Evolutionary conservation across 2,888 invertebrate species (phyloP).

Genomic region (Cyclophora albipunctata): DNA sequence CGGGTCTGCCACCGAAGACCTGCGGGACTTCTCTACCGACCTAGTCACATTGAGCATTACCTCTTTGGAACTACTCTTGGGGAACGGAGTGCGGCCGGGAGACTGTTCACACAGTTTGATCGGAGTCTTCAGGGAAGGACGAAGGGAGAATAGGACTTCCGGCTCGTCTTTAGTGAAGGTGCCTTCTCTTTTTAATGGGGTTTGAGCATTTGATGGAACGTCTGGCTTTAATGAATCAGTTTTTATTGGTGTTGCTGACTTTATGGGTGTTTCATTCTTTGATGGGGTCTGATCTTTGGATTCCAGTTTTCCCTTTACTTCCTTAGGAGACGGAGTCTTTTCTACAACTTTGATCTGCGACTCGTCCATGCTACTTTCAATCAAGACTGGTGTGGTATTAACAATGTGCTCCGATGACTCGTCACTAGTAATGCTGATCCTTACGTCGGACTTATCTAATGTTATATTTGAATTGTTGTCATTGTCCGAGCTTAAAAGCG

Average conservation of each 20-base stretch:
- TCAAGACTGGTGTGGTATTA: conserved; percentile 48
- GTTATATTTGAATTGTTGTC: conserved; percentile 23
- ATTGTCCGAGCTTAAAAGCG: conserved; percentile 42
- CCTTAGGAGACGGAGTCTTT: conserved; percentile 5
- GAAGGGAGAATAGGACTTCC: conserved; percentile 13
- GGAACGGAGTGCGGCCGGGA: conserved; percentile 58
- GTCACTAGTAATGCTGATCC: conserved; percentile 56
- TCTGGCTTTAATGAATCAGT: neutral
- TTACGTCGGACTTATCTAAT: conserved; percentile 35
- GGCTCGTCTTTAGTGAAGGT: conserved; percentile 59
- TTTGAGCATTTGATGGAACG: conserved; percentile 9
- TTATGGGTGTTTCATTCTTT: neutral
- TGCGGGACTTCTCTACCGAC: conserved; percentile 49
- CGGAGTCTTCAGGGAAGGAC: conserved; percentile 30
- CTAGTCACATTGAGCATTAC: conserved; percentile 45
- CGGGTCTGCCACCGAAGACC: conserved; percentile 27
- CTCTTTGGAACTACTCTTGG: conserved; percentile 35
- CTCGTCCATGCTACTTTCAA: conserved; percentile 58
- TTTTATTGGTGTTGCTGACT: neutral
- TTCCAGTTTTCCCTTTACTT: neutral
- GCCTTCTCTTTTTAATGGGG: conserved; percentile 53
- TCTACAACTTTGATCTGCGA: conserved; percentile 18
- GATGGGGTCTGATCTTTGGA: too few species aligned
- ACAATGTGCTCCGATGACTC: conserved; percentile 50
- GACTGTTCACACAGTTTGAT: conserved; percentile 40